Base-by-base conservation (phyloP, 2,888 invertebrate genomes). In the Netelia inedita region DNA sequence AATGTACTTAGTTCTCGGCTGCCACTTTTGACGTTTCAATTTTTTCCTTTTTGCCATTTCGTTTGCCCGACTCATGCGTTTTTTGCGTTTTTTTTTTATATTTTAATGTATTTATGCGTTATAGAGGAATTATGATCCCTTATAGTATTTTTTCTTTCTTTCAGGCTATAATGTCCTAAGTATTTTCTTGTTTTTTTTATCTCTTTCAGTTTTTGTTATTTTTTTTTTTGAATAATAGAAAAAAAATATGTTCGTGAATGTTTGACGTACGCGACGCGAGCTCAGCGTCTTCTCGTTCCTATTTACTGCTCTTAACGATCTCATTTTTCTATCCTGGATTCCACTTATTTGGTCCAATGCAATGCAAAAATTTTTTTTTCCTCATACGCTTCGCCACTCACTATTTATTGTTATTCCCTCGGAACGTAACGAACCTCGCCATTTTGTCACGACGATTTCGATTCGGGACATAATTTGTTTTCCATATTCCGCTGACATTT, bases 361-460 rank as follows among this genome's bases (percentile, higher is more conserved):
- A 83, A 87, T 69, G 28, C 28, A 28, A 28, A 2, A 28, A 28
- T 86, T 88, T 88, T 88, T 87, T 55, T 71, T 74, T 59, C 41
- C 71, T 53, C 41, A 21, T 50, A 61, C 28, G 68, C 66, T 50
- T 63, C 63, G 50, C 19, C 43, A 21, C 69, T 61, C 46, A 87
- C 86, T 79, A 87, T 88, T 90, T 87, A 88, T 89, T 79, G 83
- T 88, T 88, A 89, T 86, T 59, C 85, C 79, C 86, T 86, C 68
- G 87, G 89, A 88, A 87, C 89, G 88, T 89, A 89, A 88, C 89
- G 90, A 91, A 90, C 87, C 89, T 90, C 86, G 90, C 89, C 91
- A 91, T 91, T 92, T 90, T 91, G 79, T 85, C 78, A 75, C 65
- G 78, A 76, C 87, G 87, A 89, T 88, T 85, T 83, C 75, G 75